A percentile compares a stretch with the other conserved stretches of the same genome.
phyloP scores from a whole-genome alignment of 2,113 vertebrate genomes.

The Lophotis ruficrista region DNA sequence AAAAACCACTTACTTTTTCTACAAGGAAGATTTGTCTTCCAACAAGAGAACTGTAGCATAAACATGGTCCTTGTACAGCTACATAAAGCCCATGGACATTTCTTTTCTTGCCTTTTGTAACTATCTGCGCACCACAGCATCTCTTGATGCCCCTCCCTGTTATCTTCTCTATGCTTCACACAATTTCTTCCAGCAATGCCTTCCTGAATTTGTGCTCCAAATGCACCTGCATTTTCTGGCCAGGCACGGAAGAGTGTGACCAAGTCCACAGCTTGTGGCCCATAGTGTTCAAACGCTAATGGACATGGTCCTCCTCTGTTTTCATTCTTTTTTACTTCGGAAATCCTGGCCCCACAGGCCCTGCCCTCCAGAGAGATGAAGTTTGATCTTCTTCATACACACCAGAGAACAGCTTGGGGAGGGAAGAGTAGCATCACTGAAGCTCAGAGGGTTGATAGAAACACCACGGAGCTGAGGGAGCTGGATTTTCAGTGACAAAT shows the following conservation, averaged over 20 bases:
- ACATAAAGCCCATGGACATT: neutral
- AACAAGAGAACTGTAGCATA: neutral
- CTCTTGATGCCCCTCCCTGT: neutral
- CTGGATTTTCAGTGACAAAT: neutral
- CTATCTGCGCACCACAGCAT: neutral
- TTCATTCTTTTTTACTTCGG: neutral
- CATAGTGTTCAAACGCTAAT: neutral
- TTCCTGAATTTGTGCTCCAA: neutral
- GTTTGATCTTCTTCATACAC: neutral
- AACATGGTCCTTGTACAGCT: accelerated
- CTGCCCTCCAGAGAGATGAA: neutral
- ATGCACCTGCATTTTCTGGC: neutral
- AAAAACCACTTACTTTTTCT: neutral
- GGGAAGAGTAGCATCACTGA: neutral
- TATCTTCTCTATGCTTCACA: neutral
- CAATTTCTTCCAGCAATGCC: neutral
- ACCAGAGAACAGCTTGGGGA: neutral
- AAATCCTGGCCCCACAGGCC: neutral
- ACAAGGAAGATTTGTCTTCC: neutral
- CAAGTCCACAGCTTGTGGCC: neutral
- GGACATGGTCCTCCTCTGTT: neutral
- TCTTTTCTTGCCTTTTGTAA: neutral
- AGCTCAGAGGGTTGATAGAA: neutral
- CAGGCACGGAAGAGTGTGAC: neutral
- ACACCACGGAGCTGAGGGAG: neutral